Conservation (phyloP, 2,113 vertebrate species). For the Hypocryptadius cinnamomeus region DNA sequence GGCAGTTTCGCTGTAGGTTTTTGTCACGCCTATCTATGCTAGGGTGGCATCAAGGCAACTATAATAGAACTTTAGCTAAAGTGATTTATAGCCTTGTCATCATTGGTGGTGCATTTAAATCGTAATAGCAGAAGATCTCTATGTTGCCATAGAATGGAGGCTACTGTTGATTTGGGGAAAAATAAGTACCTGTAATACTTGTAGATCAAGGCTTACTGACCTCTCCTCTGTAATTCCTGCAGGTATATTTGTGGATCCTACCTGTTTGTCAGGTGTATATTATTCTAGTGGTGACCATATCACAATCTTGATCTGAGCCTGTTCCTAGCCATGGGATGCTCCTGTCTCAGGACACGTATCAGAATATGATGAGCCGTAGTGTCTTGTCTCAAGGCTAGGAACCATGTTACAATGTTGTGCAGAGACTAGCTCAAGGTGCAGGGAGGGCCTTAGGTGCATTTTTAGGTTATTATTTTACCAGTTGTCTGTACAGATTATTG, state of each 20-base stretch:
- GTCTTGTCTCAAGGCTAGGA: not conserved
- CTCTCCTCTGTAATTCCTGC: not conserved
- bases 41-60: not conserved
- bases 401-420: accelerated
- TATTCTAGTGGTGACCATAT: not conserved
- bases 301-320: not conserved
- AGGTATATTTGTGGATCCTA: not conserved
- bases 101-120: not conserved
- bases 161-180: not conserved
- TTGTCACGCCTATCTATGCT: not conserved
- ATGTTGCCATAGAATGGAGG: not conserved
- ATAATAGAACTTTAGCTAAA: accelerated
- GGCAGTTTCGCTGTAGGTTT: not conserved
- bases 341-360: not conserved
- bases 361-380: not conserved
- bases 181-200: not conserved
- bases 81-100: not conserved
- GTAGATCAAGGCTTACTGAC: not conserved
- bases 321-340: not conserved
- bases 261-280: not conserved
- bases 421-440: not conserved
- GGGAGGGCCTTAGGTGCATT: not conserved
- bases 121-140: not conserved
- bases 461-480: not conserved
- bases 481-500: not conserved